Percentiles rank a stretch among this genome's conserved stretches.
Evolutionary conservation across 1,140 invertebrate species (phyloP).

Genomic region (Neuroterus valhalla): DNA sequence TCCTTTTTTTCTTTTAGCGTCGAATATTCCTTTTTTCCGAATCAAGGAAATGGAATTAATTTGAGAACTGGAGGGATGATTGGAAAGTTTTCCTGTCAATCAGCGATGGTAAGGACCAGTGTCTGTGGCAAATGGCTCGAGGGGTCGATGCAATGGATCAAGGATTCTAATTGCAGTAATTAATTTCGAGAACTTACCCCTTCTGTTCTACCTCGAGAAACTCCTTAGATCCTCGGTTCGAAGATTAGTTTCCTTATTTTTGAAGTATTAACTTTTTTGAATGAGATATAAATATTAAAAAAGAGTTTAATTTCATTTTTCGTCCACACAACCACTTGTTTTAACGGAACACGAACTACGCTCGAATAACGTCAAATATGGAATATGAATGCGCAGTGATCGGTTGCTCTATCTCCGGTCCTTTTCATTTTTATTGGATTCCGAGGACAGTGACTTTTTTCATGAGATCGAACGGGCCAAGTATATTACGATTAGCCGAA

Average conservation of each 20-base stretch:
- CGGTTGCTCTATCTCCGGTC: slow-evolving; percentile 43
- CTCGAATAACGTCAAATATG: slow-evolving; percentile 44
- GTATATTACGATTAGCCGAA: slow-evolving; percentile 66
- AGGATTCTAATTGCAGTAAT: slow-evolving; percentile 68
- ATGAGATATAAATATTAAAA: background rate
- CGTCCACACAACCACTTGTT: background rate
- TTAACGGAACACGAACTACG: slow-evolving; percentile 6
- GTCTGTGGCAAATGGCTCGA: slow-evolving; percentile 59
- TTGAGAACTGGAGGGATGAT: slow-evolving; percentile 48
- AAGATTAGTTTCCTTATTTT: no score
- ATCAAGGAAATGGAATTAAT: slow-evolving; percentile 22
- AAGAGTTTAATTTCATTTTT: background rate
- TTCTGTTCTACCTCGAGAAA: slow-evolving; percentile 7
- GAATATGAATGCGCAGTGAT: slow-evolving; percentile 49
- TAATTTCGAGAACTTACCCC: slow-evolving; percentile 71
- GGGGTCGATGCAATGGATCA: slow-evolving; percentile 61
- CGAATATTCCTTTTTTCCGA: background rate
- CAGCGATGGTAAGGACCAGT: slow-evolving; percentile 50
- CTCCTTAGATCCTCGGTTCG: no score
- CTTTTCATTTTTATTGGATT: slow-evolving; percentile 60
- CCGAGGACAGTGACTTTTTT: slow-evolving; percentile 67
- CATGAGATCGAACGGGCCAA: slow-evolving; percentile 65
- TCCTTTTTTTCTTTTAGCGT: background rate
- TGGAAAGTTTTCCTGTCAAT: slow-evolving; percentile 68
- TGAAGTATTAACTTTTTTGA: no score